Percentiles rank a stretch among this genome's conserved stretches.
These are phyloP conservation scores for Cyphomyrus discorhynchus DNA, from an alignment of 2,113 vertebrate genomes.

Conservation along the genomic window DNA sequence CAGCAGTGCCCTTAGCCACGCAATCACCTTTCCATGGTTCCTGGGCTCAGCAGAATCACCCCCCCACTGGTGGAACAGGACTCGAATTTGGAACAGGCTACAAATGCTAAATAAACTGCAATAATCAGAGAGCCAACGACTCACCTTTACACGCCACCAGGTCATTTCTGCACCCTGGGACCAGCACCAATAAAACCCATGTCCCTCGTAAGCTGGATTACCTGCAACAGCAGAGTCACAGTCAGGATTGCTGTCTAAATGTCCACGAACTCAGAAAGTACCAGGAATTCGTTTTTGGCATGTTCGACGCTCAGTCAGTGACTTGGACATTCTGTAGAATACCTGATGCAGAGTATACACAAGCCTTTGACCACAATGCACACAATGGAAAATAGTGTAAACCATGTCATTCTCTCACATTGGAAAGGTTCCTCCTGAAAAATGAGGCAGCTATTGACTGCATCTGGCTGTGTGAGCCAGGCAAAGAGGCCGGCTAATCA, in stretches of 20 bases:
- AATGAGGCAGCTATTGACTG: neutral
- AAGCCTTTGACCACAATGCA: neutral
- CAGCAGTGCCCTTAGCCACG: neutral
- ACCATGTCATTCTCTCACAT: neutral
- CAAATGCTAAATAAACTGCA: neutral
- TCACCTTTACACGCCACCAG: neutral
- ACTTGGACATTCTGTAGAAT: neutral
- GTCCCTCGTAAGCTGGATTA: neutral
- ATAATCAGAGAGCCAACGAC: neutral
- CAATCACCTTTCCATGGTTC: neutral
- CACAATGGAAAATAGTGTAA: neutral
- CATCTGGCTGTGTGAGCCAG: neutral
- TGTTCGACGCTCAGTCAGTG: neutral
- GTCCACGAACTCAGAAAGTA: neutral
- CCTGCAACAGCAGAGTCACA: neutral
- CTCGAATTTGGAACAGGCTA: neutral
- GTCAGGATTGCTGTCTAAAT: neutral
- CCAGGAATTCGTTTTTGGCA: neutral
- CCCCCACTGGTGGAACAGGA: neutral
- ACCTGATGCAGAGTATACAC: neutral
- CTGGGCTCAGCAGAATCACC: neutral
- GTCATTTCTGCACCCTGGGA: neutral
- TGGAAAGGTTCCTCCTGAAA: neutral
- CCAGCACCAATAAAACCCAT: neutral
- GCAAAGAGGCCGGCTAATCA: accelerated